Evolutionary conservation across 2,113 vertebrate genomes (phyloP), one percentile per base, ranked within the genome.

Genomic region (Lampris incognitus): DNA sequence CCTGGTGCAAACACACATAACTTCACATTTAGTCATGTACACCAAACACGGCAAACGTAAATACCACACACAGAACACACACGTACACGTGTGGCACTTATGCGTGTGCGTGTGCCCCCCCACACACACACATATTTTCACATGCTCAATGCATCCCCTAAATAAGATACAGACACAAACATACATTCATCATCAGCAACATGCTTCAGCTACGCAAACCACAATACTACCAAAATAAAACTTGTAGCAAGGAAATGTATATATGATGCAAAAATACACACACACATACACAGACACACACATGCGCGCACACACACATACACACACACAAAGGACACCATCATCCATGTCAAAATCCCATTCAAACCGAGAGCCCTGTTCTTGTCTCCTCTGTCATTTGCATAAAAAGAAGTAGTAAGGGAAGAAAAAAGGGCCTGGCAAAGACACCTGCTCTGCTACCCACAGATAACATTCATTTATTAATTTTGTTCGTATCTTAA

Each of bases 401-500:
- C 70, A 78, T 83, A 48, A 85, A 86, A 86, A 76, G 63, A 85
- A 74, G 52, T 70, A 71, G 70, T 72, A 46, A 61, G 61, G 72
- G 63, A 83, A 90, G 56, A 83, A 84, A 83, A 78, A 83, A 78
- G 82, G 69, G 51, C 67, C 84, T 88, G 72, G 84, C 79, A 79
- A 61, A 66, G 60, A 68, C 13, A 64, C 58, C 58, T 24, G 37
- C 84, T 79, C 88, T 91, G 88, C 84, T 84, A 72, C 82, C 50
- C 76, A 77, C 82, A 80, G 87, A 93, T 89, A 90, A 90, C 86
- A 86, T 86, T 88, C 79, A 78, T 85, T 89, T 82, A 83, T 88
- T 89, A 84, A 85, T 92, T 24, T 87, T 88, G 78, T 81, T 85
- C 78, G 76, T 73, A 69, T 83, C 82, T 58, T 68, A 79, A 77